Evolutionary conservation across 2,797 vertebrate genomes (phyloP).

Genomic region (Chelidonichthys spinosus): DNA sequence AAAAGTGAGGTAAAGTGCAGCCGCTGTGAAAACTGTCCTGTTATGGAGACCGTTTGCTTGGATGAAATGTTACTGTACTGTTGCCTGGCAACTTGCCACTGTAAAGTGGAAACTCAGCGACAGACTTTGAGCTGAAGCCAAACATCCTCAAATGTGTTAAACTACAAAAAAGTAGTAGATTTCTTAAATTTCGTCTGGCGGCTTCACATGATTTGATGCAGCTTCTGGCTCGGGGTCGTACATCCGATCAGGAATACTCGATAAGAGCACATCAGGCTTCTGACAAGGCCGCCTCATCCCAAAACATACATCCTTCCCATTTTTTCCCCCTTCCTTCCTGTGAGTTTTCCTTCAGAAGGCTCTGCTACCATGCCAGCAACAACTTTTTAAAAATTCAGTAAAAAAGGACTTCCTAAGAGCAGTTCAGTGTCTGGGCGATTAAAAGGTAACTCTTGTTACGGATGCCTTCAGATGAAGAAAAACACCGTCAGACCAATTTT

Average conservation of each 20-base stretch:
- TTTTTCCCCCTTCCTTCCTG: slow-evolving; percentile 4
- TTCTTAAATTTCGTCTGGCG: slow-evolving; percentile 18
- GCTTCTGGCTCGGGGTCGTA: not conserved
- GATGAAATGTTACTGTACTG: slow-evolving; percentile 59
- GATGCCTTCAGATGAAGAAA: no score
- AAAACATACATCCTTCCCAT: not conserved
- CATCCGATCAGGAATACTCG: slow-evolving; percentile 4
- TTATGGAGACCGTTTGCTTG: no score
- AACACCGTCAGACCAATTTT: no score
- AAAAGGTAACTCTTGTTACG: no score
- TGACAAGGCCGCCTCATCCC: slow-evolving; percentile 12
- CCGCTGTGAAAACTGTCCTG: not conserved
- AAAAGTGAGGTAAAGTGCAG: not conserved
- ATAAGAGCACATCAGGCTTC: not conserved
- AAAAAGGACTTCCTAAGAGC: not conserved
- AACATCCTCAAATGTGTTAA: not conserved
- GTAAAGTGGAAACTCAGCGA: not conserved
- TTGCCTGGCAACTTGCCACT: slow-evolving; percentile 72
- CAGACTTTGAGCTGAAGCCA: not conserved
- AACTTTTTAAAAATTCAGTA: not conserved
- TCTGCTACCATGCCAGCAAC: not conserved
- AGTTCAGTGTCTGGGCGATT: no score
- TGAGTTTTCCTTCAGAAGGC: not conserved
- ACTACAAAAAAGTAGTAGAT: not conserved
- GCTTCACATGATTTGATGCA: slow-evolving; percentile 7